phyloP scores from a whole-genome alignment of 1,140 invertebrate genomes.

The Drosophila paulistorum region DNA sequence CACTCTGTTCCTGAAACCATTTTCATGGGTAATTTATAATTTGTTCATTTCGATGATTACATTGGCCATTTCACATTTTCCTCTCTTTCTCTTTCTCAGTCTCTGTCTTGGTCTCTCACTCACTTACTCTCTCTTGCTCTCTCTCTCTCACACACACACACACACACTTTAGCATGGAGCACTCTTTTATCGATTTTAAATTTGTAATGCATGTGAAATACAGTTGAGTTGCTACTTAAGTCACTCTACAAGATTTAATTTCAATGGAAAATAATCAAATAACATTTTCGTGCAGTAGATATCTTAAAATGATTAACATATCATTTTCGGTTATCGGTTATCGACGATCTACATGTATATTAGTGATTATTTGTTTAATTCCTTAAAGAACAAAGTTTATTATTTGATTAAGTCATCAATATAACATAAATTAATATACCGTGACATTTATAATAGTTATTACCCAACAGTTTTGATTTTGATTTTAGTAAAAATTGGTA shows the following conservation, averaged over 20 bases:
- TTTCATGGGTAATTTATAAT: constrained; percentile 28
- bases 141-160: not conserved
- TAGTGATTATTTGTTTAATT: too few species aligned
- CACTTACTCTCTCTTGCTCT: not conserved
- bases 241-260: not conserved
- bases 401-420: too few species aligned
- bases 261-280: not conserved
- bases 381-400: too few species aligned
- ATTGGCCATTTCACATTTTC: constrained; percentile 3
- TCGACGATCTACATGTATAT: too few species aligned
- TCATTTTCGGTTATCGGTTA: too few species aligned
- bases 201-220: constrained; percentile 2
- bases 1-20: constrained; percentile 11
- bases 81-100: not conserved
- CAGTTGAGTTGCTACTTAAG: not conserved
- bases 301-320: not conserved
- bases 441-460: too few species aligned
- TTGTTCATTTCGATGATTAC: constrained; percentile 25
- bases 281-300: not conserved
- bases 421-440: too few species aligned
- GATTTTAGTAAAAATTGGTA: too few species aligned
- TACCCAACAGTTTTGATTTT: too few species aligned
- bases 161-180: not conserved
- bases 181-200: constrained; percentile 5
- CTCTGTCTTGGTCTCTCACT: too few species aligned